These are phyloP conservation scores for Hystrix brachyura DNA, from an alignment of 2,113 vertebrate species.

Conservation along the genomic window DNA sequence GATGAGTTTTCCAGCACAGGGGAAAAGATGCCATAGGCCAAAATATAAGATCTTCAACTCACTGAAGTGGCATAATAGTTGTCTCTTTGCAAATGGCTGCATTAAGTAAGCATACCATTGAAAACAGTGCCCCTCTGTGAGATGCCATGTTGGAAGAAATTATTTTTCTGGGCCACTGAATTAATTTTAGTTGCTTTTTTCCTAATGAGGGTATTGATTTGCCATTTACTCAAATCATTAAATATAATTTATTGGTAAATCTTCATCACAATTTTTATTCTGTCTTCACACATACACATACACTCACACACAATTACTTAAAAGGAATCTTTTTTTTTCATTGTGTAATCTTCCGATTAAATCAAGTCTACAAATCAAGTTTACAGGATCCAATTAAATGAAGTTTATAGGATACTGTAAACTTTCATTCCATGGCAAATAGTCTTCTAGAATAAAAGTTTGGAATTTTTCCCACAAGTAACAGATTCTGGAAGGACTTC, in stretches of 20 bases:
- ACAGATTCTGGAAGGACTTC: constrained; percentile 56
- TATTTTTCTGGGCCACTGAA: constrained; percentile 82
- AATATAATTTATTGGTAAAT: constrained; percentile 69
- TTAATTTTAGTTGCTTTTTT: constrained; percentile 76
- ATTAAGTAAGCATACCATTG: constrained; percentile 85
- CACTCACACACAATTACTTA: neutral
- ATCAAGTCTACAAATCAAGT: neutral
- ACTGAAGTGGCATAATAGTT: constrained; percentile 74
- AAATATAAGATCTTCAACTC: constrained; percentile 81
- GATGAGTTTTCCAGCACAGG: constrained; percentile 75
- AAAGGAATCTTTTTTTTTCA: neutral
- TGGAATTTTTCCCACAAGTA: neutral
- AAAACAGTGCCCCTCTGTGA: constrained; percentile 80
- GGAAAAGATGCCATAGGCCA: constrained; percentile 30
- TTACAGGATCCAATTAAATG: no score
- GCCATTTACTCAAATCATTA: constrained; percentile 77
- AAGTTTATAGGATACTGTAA: neutral
- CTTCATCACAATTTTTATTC: constrained; percentile 36
- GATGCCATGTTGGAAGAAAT: constrained; percentile 75
- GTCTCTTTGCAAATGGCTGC: constrained; percentile 81
- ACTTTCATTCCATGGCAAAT: neutral
- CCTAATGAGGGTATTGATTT: constrained; percentile 81
- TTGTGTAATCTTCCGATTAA: constrained; percentile 7
- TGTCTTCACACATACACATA: neutral
- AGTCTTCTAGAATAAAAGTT: constrained; percentile 48